Conservation (phyloP, 2,888 invertebrate species). For the Palloptera scutellata region DNA sequence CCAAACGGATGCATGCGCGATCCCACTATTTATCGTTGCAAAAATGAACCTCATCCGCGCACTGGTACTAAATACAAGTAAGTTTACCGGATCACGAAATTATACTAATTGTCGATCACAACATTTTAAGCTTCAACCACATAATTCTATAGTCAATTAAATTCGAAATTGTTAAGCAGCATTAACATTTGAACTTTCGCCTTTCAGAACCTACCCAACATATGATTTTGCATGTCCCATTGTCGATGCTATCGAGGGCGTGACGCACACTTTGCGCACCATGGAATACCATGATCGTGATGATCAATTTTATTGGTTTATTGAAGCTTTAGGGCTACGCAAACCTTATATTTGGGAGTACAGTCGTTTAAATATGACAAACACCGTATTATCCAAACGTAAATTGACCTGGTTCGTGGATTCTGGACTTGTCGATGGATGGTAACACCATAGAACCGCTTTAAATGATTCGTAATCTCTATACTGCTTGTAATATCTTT, state of each 20-base stretch:
- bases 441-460: constrained; percentile 65
- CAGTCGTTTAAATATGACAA: constrained; percentile 95
- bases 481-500: constrained; percentile 12
- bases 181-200: constrained; percentile 7
- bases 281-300: constrained; percentile 99
- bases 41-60: constrained; percentile 91
- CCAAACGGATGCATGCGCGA: constrained; percentile 96
- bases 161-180: constrained; percentile 21
- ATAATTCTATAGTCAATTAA: not conserved
- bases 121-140: not conserved
- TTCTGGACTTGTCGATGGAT: constrained; percentile 93
- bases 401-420: constrained; percentile 98
- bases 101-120: not conserved
- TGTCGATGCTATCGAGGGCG: constrained; percentile 95
- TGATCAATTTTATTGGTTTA: constrained; percentile 97
- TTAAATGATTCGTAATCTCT: not conserved
- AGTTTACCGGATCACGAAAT: constrained; percentile 41
- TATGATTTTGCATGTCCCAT: constrained; percentile 99
- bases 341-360: constrained; percentile 97
- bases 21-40: constrained; percentile 98
- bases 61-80: constrained; percentile 96
- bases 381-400: constrained; percentile 96
- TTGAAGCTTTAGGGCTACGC: constrained; percentile 84
- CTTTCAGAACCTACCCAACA: constrained; percentile 92
- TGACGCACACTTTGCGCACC: constrained; percentile 96